Base-by-base conservation (phyloP, 1,140 invertebrate genomes). In the Hesperophylax magnus region DNA sequence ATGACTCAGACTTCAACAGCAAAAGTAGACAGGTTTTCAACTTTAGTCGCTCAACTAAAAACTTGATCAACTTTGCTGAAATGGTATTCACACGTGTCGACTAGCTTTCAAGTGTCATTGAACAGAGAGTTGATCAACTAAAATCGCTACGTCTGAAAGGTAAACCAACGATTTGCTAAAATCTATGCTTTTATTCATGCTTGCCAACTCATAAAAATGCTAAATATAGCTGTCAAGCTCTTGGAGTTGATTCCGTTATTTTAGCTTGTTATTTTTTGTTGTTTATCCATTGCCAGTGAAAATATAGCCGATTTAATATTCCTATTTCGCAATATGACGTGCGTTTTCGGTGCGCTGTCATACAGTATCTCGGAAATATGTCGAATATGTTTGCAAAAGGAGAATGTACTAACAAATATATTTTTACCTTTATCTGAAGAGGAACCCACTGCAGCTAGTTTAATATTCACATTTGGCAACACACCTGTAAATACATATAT, bases 381-480 rank as follows among this genome's bases (percentile, higher is more conserved):
- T 54, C 54, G 79, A 69, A 60, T 83, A 69, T 83, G 82, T 77
- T 71, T 83, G 34, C 65, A 56, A 76, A 81, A 83, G 56, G 27
- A 78, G 9, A 77, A 58, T 47, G 56, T 53, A 39, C 58, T 83
- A 60, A 54, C 60, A 24, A 78, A 76, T 76, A 80, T 83, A 34
- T 81, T 72, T 75, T 67, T 47, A 65, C 18, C 53, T 15, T 72
- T 61, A 53, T 58, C 31, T 47, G 69, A 56, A 18, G 63, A 60
- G 54, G 60, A 78, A 61, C 56, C 74, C 14, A 79, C 76, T 60
- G 63, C 54, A 31, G 77, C 79, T 22, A 77, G 47, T 67, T 78
- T 83, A 56, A 79, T 83, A 17, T 53, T 78, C 5, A 69, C 60
- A 22, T 65, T 83, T 61, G 77, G 76, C 20, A 81, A 77, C 58